phyloP scores from a whole-genome alignment of 1,140 invertebrate genomes.

The Papilio xuthus region DNA sequence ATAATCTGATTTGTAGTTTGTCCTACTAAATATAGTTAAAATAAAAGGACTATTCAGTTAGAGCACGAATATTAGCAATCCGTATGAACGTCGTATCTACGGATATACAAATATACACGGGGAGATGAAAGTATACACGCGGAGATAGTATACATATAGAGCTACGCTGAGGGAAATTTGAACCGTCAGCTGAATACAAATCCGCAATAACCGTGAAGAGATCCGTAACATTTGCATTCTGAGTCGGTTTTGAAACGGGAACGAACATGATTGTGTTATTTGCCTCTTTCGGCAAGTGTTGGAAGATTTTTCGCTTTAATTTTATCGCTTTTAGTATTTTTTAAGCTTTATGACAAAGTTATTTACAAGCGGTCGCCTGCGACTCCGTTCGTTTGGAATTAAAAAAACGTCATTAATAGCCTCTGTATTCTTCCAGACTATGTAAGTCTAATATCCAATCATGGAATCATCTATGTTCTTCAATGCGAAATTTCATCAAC shows the following conservation, averaged over 20 bases:
- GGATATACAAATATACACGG: background rate
- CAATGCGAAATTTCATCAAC: no score
- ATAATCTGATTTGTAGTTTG: no score
- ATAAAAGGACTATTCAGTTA: background rate
- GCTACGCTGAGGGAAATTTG: conserved; percentile 14
- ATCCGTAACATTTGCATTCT: conserved; percentile 25
- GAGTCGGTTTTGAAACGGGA: background rate
- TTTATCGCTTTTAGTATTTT: background rate
- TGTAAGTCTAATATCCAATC: no score
- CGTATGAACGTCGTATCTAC: background rate
- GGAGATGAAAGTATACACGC: background rate
- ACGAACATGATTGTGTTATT: conserved; percentile 24
- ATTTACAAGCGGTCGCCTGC: no score
- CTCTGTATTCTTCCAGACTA: no score
- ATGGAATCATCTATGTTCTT: no score
- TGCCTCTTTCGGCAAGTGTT: background rate
- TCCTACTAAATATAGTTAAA: background rate
- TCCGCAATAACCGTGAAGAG: conserved; percentile 29
- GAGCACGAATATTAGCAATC: background rate
- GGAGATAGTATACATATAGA: background rate
- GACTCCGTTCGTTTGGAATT: no score
- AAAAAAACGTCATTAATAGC: no score
- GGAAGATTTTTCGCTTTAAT: conserved; percentile 10
- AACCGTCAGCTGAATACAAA: conserved; percentile 34
- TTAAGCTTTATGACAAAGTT: background rate